phyloP scores from a whole-genome alignment of 2,888 invertebrate genomes.

The Melieria crassipennis region DNA sequence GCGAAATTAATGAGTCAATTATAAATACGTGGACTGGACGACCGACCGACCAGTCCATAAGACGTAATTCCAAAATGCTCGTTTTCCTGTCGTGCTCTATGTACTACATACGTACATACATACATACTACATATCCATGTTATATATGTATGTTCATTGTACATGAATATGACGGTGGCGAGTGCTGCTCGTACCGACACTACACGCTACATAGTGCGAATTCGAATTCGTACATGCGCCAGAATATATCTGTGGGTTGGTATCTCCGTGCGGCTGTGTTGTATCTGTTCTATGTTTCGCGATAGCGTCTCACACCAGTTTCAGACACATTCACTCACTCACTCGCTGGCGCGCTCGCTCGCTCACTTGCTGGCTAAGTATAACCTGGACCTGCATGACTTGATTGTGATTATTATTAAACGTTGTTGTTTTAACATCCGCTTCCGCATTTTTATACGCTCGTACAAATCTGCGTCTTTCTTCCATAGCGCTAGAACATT shows the following conservation, averaged over 20 bases:
- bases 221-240: neutral
- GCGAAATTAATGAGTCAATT: slow-evolving; percentile 1
- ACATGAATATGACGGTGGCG: no score
- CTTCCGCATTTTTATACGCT: slow-evolving; percentile 58
- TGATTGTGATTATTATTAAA: slow-evolving; percentile 60
- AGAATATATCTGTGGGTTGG: neutral
- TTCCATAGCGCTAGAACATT: slow-evolving; percentile 29
- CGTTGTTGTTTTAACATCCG: slow-evolving; percentile 58
- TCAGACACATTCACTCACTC: neutral
- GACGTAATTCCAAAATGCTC: slow-evolving; percentile 3
- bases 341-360: slow-evolving; percentile 10
- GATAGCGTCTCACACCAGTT: slow-evolving; percentile 14
- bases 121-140: neutral
- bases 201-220: no score
- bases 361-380: slow-evolving; percentile 15
- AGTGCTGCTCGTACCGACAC: no score
- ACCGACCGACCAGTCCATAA: neutral
- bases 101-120: neutral
- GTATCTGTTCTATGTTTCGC: neutral
- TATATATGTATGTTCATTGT: neutral
- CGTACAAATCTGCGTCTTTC: slow-evolving; percentile 1
- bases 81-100: neutral
- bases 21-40: neutral
- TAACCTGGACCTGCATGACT: slow-evolving; percentile 55
- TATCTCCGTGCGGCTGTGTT: neutral